Evolutionary conservation across 2,113 vertebrate genomes (phyloP), one percentile per base, ranked within the genome.

Genomic region (Heteronetta atricapilla): DNA sequence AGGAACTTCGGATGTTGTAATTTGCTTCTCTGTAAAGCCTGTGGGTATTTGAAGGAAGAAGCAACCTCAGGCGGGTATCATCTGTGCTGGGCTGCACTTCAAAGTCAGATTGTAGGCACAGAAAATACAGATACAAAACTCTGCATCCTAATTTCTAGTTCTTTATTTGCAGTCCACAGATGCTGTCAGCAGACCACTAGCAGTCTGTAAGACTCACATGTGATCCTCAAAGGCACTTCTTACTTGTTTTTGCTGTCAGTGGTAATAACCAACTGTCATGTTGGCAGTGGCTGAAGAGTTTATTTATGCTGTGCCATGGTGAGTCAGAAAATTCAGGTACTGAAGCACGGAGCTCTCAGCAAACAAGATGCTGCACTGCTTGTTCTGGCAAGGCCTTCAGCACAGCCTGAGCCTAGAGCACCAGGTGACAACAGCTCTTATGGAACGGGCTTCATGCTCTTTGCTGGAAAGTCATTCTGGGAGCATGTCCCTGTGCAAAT

Each of bases 21-120:
- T 95, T 94, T 87, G 21, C 26, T 48, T 92, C 56, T 66, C 21
- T 0, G 1, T 58, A 50, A 81, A 91, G 81, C 56, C 56, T 92
- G 80, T 87, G 91, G 73, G 26, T 88, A 82, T n/a, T 67, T 33
- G 28, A 53, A 82, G 48, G 52, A 72, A 76, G 60, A 62, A 84
- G 19, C 44, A 80, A 36, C 33, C n/a, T 48, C 11, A 25, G 36
- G 28, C 66, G 4, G 22, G 0, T 68, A 31, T 23, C 62, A 75
- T n/a, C 3, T 23, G 4, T 50, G 8, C 66, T 63, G 73, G 77
- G 62, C 78, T 94, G 62, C 23, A 2, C 33, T 79, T 84, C 77
- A 42, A 0, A 66, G 36, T 15, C 25, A 18, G 18, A 19, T 0
- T 53, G 42, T 14, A 18, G 74, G 59, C 84, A 76, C 66, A 64